Conservation (phyloP, 2,797 vertebrate genomes). For the Anguilla megastoma region DNA sequence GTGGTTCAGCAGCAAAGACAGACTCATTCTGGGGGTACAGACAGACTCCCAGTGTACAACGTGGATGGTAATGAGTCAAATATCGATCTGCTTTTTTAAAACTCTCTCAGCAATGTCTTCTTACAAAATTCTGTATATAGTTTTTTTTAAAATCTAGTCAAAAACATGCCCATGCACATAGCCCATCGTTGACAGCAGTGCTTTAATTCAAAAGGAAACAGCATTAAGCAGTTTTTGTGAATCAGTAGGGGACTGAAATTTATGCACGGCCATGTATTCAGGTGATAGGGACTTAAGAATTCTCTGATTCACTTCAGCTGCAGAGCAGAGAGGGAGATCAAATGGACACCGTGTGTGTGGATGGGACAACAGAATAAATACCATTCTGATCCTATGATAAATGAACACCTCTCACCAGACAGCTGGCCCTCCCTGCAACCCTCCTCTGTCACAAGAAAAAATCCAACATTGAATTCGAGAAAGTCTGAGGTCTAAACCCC, state of each 20-base stretch:
- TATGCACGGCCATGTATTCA: neutral
- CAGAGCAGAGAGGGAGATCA: neutral
- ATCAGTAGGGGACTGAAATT: neutral
- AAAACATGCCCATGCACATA: neutral
- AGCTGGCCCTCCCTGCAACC: neutral
- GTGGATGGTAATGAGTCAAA: too few relatives aligned
- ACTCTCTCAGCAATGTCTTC: neutral
- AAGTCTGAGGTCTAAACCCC: neutral
- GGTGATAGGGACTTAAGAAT: neutral
- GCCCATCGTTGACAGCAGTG: constrained; percentile 36
- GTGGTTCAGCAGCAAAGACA: too few relatives aligned
- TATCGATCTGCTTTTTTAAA: neutral
- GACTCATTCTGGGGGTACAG: too few relatives aligned
- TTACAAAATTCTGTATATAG: neutral
- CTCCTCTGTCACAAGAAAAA: neutral
- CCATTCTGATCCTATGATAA: neutral
- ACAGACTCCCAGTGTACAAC: too few relatives aligned
- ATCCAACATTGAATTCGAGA: neutral
- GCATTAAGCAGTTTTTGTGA: constrained; percentile 55
- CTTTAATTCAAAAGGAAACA: constrained; percentile 48
- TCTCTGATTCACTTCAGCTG: neutral
- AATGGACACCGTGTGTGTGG: neutral
- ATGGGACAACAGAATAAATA: neutral
- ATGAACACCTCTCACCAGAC: neutral
- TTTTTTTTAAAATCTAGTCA: neutral